Conservation (phyloP, 1,140 invertebrate genomes). For the Akabosia matsudoensis region DNA sequence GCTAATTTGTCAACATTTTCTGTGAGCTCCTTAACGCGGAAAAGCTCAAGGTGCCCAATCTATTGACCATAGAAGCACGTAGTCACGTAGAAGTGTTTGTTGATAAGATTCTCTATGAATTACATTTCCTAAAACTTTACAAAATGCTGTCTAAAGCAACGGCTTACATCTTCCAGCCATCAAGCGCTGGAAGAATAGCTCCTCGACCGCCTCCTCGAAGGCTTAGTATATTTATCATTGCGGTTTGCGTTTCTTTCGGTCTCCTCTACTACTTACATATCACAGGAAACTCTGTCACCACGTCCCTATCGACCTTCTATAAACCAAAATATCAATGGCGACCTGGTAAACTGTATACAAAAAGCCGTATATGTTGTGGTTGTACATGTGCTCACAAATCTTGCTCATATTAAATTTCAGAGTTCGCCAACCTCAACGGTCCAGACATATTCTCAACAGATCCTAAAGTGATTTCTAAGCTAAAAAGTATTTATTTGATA, state of each 20-base stretch:
- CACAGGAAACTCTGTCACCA: neutral
- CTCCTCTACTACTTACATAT: conserved; percentile 31
- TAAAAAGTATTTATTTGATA: conserved; percentile 46
- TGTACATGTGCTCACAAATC: neutral
- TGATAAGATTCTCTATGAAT: neutral
- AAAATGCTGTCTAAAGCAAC: neutral
- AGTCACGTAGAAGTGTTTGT: no score
- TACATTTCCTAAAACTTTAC: neutral
- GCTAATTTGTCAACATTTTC: no score
- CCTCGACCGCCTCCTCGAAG: neutral
- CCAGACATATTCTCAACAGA: conserved; percentile 45
- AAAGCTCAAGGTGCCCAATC: no score
- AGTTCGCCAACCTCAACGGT: conserved; percentile 33
- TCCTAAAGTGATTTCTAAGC: conserved; percentile 44
- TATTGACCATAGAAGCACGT: no score
- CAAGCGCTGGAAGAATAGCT: neutral
- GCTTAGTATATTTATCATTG: neutral
- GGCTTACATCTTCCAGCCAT: neutral
- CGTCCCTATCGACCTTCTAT: conserved; percentile 4
- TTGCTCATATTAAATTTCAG: neutral
- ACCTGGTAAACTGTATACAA: neutral
- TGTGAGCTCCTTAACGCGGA: no score
- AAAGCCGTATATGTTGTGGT: neutral
- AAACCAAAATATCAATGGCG: conserved; percentile 32
- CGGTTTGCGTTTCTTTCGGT: conserved; percentile 11